Evolutionary conservation across 2,888 invertebrate species (phyloP).

Genomic region (Helicoverpa assulta): DNA sequence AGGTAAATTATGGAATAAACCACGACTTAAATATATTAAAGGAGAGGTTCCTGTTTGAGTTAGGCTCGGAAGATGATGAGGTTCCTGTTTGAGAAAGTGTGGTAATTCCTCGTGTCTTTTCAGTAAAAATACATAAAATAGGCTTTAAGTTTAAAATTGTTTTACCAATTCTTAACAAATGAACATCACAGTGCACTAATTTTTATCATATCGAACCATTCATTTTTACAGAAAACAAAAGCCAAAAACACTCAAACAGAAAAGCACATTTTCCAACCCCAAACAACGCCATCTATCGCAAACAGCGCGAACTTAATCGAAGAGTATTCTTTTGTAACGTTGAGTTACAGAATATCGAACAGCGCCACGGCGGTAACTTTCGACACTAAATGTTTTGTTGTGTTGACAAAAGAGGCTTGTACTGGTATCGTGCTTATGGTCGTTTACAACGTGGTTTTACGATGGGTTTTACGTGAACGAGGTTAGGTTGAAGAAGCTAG

Average conservation of each 20-base stretch:
- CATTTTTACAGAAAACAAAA: background rate
- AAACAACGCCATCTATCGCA: constrained; percentile 54
- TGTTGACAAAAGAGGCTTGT: constrained; percentile 62
- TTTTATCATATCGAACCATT: background rate
- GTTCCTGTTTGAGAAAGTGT: no score
- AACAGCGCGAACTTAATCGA: constrained; percentile 38
- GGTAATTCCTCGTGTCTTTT: no score
- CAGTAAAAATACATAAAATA: no score
- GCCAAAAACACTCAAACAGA: background rate
- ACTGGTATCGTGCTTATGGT: constrained; percentile 30
- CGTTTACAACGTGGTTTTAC: background rate
- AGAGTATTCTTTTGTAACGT: constrained; percentile 41
- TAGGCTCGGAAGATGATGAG: no score
- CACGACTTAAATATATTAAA: no score
- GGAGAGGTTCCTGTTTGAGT: no score
- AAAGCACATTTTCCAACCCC: background rate
- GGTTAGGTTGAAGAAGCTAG: background rate
- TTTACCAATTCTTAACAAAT: no score
- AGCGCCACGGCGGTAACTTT: constrained; percentile 50
- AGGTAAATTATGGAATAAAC: no score
- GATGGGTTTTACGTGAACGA: no score
- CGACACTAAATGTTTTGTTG: constrained; percentile 60
- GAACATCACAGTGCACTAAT: no score
- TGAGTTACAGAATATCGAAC: constrained; percentile 31
- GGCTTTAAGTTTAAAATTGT: no score